Conservation (phyloP, 2,113 vertebrate species). For the Corvus cornix region DNA sequence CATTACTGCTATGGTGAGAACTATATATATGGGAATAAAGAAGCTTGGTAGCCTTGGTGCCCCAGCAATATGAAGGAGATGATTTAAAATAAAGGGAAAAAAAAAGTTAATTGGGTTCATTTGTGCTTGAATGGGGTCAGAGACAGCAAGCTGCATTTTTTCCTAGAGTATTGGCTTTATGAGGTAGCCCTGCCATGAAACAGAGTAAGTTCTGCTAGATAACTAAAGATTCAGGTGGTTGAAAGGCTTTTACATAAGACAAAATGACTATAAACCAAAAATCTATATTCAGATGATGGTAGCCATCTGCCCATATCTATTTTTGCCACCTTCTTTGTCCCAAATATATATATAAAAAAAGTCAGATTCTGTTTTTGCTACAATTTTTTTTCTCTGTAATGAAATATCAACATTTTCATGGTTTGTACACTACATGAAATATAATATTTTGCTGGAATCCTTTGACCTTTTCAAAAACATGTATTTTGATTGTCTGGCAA, state of each 20-base stretch:
- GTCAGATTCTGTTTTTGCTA: constrained; percentile 43
- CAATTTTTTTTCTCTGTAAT: constrained; percentile 6
- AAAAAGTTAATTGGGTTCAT: neutral
- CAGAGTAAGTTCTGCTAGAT: neutral
- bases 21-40: neutral
- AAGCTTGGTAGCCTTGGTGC: neutral
- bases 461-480: constrained; percentile 69
- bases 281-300: neutral
- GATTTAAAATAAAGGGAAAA: neutral
- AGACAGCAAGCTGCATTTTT: neutral
- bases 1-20: neutral
- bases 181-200: neutral
- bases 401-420: constrained; percentile 61
- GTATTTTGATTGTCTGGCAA: constrained; percentile 58
- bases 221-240: neutral
- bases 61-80: neutral
- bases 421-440: constrained; percentile 54
- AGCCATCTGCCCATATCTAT: neutral
- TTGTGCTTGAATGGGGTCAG: neutral
- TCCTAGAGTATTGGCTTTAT: neutral
- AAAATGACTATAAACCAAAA: neutral
- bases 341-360: neutral
- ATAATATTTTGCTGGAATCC: constrained; percentile 54
- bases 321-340: neutral
- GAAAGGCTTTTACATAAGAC: neutral